These are phyloP conservation scores for Polymixis flavicincta DNA, from an alignment of 2,888 invertebrate species.

Conservation along the genomic window DNA sequence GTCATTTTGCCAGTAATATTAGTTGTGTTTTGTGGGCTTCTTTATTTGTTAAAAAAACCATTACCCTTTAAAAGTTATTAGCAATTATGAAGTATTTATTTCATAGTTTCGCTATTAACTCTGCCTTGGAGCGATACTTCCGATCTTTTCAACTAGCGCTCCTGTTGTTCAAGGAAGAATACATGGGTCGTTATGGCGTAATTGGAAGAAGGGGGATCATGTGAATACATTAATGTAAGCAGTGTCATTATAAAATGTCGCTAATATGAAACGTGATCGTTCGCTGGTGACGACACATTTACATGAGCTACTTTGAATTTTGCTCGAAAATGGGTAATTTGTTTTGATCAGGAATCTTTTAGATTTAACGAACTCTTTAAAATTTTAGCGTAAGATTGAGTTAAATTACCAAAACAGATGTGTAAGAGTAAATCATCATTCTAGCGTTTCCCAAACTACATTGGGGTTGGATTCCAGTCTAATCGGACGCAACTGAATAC, in stretches of 20 bases:
- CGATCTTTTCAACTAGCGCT: conserved; percentile 16
- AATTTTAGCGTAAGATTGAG: not conserved
- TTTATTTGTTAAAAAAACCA: not conserved
- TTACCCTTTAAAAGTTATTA: not conserved
- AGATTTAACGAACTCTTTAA: no score
- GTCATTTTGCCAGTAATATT: not conserved
- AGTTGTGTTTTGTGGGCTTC: not conserved
- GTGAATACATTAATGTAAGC: conserved; percentile 65
- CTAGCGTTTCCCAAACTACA: no score
- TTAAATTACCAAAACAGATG: not conserved
- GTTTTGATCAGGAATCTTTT: not conserved
- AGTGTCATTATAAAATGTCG: conserved; percentile 68
- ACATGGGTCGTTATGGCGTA: conserved; percentile 43
- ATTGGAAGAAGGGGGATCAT: conserved; percentile 55
- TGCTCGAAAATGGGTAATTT: not conserved
- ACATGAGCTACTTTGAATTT: conserved; percentile 15
- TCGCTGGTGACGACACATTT: conserved; percentile 26
- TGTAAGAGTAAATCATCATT: not conserved
- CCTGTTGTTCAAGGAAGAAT: conserved; percentile 6
- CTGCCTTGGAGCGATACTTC: not conserved
- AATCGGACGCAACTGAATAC: no score
- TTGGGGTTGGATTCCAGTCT: no score
- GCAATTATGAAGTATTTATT: not conserved
- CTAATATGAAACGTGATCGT: conserved; percentile 70
- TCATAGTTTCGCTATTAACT: conserved; percentile 20